Base-by-base conservation (phyloP, 30 jellyfish, hydroid and myxozoan species). In the Cassiopea andromeda region DNA sequence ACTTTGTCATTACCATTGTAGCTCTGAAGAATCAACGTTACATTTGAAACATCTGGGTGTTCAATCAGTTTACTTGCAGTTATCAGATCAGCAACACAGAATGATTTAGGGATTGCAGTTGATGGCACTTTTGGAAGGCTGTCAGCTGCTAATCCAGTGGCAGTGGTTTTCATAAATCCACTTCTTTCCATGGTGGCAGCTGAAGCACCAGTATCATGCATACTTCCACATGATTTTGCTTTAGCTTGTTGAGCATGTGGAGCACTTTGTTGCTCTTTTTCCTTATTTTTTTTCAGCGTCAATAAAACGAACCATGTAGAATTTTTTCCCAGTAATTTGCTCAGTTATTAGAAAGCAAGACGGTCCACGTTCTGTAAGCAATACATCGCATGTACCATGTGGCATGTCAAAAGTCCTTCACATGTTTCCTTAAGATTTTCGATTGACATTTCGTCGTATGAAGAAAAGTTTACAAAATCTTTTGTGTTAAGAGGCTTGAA, bases 331-430 rank as follows among this genome's bases (percentile, higher is more conserved):
- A 46, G 67, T 50, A 14, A 88, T 67, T 13, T 88, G 90, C 44
- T 88, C 91, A 19, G 48, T 73, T 27, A 27, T 27, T 10, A 48
- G 45, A 69, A 46, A 27, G 80, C 91, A 88, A 79, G 91, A 77
- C 19, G 91, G 95, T 4, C 91, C 95, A 67, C 80, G 48, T 48
- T 88, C 95, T 43, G 87, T 69, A 47, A 15, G 48, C 72, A 88
- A 70, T 19, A 88, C 89, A 54, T 88, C 92, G 69, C 95, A 88
- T 48, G 94, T 75, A 54, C 94, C 94, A 7, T 50, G 43, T 69
- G 85, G 85, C 13, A 60, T 77, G 12, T 69, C 92, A 74, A 70
- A 85, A 70, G 72, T 43, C 15, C 14, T 66, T 71, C 87, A 70
- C 92, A 70, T 73, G 92, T 87, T 45, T 50, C 75, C 69, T 85